Evolutionary conservation across 2,888 invertebrate genomes (phyloP).

Genomic region (Pollenia griseotomentosa): DNA sequence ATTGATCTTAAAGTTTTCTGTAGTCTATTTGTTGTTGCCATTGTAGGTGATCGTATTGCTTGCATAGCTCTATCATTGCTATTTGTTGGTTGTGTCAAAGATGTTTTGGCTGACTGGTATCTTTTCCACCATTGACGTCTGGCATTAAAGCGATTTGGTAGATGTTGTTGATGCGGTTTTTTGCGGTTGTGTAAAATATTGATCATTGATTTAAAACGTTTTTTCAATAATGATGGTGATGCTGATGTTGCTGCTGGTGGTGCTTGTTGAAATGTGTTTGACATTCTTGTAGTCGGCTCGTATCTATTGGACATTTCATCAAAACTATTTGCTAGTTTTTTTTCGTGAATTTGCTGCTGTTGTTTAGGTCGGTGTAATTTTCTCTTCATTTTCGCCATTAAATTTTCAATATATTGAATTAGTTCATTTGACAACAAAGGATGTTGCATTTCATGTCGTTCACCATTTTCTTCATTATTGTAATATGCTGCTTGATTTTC

Average conservation of each 20-base stretch:
- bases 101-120: slow-evolving; percentile 45
- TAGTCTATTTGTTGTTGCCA: slow-evolving; percentile 80
- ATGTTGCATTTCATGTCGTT: slow-evolving; percentile 60
- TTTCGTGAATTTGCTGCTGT: slow-evolving; percentile 60
- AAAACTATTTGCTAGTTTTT: slow-evolving; percentile 68
- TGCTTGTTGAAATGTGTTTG: slow-evolving; percentile 77
- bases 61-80: slow-evolving; percentile 52
- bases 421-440: slow-evolving; percentile 61
- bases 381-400: slow-evolving; percentile 74
- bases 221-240: slow-evolving; percentile 51
- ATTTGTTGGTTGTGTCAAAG: slow-evolving; percentile 28
- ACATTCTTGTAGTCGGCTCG: slow-evolving; percentile 65
- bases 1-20: slow-evolving; percentile 80
- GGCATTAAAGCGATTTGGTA: slow-evolving; percentile 51
- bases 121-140: slow-evolving; percentile 68
- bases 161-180: slow-evolving; percentile 55
- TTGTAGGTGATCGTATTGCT: slow-evolving; percentile 64
- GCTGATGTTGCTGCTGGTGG: slow-evolving; percentile 74
- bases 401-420: slow-evolving; percentile 56
- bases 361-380: slow-evolving; percentile 71
- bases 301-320: slow-evolving; percentile 64
- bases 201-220: slow-evolving; percentile 67
- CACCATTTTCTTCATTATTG: slow-evolving; percentile 42
- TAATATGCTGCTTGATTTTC: slow-evolving; percentile 28
- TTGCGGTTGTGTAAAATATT: slow-evolving; percentile 66